These are phyloP conservation scores for Mimumesa dahlbomi DNA, from an alignment of 2,888 invertebrate species.

Conservation along the genomic window DNA sequence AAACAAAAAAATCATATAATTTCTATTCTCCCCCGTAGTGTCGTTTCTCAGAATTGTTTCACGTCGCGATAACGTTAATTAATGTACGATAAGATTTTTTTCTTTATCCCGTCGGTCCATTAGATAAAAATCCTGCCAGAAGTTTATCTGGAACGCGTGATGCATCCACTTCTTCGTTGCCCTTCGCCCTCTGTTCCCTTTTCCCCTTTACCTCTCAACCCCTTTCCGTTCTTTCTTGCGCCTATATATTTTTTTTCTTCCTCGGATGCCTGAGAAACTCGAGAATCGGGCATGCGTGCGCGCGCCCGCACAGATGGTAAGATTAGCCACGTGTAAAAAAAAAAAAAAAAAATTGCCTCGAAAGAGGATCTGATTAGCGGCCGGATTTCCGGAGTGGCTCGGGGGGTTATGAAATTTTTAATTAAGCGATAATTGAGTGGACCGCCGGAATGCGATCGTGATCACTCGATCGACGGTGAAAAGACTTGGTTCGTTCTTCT, in stretches of 20 bases:
- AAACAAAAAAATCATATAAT: constrained; percentile 13
- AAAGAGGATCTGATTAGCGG: constrained; percentile 15
- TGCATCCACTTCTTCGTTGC: not conserved
- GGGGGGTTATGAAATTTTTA: constrained; percentile 20
- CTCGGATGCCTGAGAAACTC: not conserved
- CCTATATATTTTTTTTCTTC: too few relatives aligned
- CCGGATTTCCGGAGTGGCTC: constrained; percentile 5
- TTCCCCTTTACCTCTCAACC: not conserved
- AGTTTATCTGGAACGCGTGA: constrained; percentile 5
- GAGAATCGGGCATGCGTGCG: not conserved
- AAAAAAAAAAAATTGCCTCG: constrained; percentile 4
- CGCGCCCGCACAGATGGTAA: not conserved
- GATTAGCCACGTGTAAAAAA: not conserved
- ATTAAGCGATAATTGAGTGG: constrained; percentile 30
- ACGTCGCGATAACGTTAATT: constrained; percentile 8
- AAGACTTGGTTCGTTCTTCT: too few relatives aligned
- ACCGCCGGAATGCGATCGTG: constrained; percentile 11
- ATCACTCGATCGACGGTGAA: constrained; percentile 4
- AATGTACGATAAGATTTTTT: constrained; percentile 31
- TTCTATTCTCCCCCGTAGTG: not conserved
- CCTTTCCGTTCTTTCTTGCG: too few relatives aligned
- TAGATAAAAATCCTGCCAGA: not conserved
- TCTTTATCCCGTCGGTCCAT: constrained; percentile 10
- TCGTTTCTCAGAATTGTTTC: constrained; percentile 32
- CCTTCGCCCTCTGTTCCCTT: not conserved